Conservation (phyloP, 92 coral and sea anemone genomes). For the Epizoanthus illoricatus region DNA sequence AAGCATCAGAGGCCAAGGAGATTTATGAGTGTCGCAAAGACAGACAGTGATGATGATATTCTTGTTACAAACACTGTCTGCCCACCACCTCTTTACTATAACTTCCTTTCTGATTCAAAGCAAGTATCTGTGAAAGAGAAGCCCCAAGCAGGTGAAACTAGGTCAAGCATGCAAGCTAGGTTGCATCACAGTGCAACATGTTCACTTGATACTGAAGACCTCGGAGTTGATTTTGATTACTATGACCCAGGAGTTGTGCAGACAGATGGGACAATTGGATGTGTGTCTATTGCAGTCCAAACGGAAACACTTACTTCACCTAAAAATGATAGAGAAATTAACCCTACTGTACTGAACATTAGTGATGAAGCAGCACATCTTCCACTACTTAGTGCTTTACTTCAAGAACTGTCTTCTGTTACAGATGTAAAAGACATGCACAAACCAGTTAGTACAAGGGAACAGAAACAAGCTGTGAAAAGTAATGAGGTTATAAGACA, state of each 20-base stretch:
- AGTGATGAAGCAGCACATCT: constrained; percentile 32
- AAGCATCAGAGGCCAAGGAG: constrained; percentile 1
- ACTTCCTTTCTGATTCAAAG: constrained; percentile 48
- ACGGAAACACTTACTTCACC: constrained; percentile 42
- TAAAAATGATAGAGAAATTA: neutral
- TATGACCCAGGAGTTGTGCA: constrained; percentile 64
- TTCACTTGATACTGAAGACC: neutral
- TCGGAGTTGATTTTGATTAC: constrained; percentile 66
- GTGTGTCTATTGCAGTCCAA: constrained; percentile 72
- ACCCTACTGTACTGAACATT: neutral
- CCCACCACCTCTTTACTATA: constrained; percentile 93
- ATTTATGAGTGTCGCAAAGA: neutral
- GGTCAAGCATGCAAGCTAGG: neutral
- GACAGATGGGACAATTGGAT: constrained; percentile 55
- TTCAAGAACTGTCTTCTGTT: constrained; percentile 69
- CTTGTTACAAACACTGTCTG: constrained; percentile 81
- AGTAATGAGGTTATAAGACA: neutral
- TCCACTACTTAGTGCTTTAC: constrained; percentile 84
- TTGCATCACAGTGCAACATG: neutral
- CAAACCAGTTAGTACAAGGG: neutral
- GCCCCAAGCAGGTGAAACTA: neutral
- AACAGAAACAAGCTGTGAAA: constrained; percentile 17
- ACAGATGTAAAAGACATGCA: neutral
- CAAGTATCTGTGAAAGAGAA: constrained; percentile 5
- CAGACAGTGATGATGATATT: constrained; percentile 49